Base-by-base conservation (phyloP, 2,797 vertebrate species). In the Melanotaenia maccullochi region DNA sequence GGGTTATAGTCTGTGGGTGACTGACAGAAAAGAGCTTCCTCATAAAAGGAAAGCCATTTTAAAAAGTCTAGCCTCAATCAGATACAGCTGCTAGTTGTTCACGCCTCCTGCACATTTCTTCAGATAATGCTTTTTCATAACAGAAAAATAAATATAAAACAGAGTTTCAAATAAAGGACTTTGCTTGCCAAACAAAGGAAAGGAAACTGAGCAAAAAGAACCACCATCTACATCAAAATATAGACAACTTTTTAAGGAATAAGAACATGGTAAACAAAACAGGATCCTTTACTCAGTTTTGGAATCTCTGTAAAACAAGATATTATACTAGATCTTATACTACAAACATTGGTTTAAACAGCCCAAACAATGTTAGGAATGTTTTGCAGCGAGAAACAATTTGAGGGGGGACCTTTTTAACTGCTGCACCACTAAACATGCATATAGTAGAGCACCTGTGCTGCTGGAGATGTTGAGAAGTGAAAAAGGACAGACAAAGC, bases 71-170 rank as follows among this genome's bases (percentile, higher is more conserved):
- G 55, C 0, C 55, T 57, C 55, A 44, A 66, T 78, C 52, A 63
- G 65, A 81, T 54, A 32, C 8, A 13, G 14, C 61, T 55, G 33
- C 40, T 60, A 49, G 47, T 69, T 24, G 68, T 58, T 52, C 40
- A 79, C 18, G 35, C 60, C 68, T 71, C 47, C 59, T 49, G 49
- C n/a, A 66, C 16, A 20, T 68, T 49, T 68, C 42, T 60, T 62
- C 28, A 62, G 30, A 76, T 54, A 56, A 51, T 42, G 4, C 22
- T 42, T 61, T 67, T 58, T 66, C 14, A 44, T 51, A 32, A 58
- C 22, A 36, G 25, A 52, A 55, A 60, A 63, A 30, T 52, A 25
- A 54, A 47, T 61, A 30, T 52, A 22, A 54, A 47, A 54, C 68
- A 58, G 68, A 70, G 47, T 49, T 7, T 49, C n/a, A 38, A 6